Percentiles rank a stretch among this genome's conserved stretches.
Conservation (phyloP, 2,113 vertebrate species). For the Potamarius usumacintae region DNA sequence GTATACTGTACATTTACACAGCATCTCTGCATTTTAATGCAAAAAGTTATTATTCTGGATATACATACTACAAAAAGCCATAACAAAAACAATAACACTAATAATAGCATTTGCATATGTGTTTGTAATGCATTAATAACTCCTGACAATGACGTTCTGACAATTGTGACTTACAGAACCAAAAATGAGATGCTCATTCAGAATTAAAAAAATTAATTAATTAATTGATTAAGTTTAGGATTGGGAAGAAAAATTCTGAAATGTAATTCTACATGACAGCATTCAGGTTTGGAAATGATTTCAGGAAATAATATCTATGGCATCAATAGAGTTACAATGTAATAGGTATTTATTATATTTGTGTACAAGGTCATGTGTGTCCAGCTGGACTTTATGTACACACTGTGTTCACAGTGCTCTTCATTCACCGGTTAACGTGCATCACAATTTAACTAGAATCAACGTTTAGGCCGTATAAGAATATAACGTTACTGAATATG, state of each 20-base stretch:
- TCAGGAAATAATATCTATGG: background rate
- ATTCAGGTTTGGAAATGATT: background rate
- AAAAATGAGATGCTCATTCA: background rate
- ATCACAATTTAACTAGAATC: background rate
- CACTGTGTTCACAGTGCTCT: slow-evolving; percentile 8
- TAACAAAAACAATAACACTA: background rate
- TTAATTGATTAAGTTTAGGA: background rate
- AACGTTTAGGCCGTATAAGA: background rate
- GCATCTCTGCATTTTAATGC: background rate
- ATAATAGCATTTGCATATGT: background rate
- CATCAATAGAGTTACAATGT: background rate
- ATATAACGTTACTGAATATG: background rate
- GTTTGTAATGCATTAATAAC: background rate
- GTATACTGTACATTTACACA: background rate
- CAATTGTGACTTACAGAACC: background rate
- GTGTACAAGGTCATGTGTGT: slow-evolving; percentile 25
- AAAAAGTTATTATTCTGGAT: background rate
- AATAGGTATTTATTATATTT: slow-evolving; percentile 27
- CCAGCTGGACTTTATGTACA: slow-evolving; percentile 40
- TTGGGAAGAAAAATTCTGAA: background rate
- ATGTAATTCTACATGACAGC: background rate
- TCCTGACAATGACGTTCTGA: no score
- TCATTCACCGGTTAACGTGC: background rate
- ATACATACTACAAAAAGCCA: background rate
- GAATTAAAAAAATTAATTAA: no score